Percentiles rank a stretch among this genome's conserved stretches.
phyloP scores from a whole-genome alignment of 53 echinoderm and acorn worm species.

The Pentamera pediparva region DNA sequence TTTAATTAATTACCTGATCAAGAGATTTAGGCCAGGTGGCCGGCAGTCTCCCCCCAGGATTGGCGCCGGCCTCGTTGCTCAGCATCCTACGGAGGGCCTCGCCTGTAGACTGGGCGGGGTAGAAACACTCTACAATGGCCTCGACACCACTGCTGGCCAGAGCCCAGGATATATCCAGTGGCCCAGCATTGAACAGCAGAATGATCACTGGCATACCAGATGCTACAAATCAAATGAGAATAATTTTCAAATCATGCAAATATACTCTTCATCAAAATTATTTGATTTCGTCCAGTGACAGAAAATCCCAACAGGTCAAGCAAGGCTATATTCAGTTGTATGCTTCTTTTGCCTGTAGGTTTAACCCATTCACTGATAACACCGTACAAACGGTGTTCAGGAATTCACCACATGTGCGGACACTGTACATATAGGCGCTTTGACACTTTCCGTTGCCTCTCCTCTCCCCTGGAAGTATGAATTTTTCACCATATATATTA shows the following conservation, averaged over 20 bases:
- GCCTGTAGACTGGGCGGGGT: conserved; percentile 81
- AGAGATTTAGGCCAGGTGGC: conserved; percentile 67
- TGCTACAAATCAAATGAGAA: conserved; percentile 35
- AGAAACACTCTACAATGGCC: conserved; percentile 88
- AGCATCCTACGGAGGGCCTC: conserved; percentile 54
- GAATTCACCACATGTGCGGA: too few relatives aligned
- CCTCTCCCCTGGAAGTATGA: too few relatives aligned
- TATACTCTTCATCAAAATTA: too few relatives aligned
- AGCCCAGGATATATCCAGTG: conserved; percentile 79
- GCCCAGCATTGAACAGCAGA: conserved; percentile 89
- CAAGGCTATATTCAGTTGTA: not conserved
- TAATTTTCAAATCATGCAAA: too few relatives aligned
- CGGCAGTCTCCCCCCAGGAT: conserved; percentile 83
- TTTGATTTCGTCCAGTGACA: not conserved
- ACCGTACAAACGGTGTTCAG: too few relatives aligned
- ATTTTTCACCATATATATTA: too few relatives aligned
- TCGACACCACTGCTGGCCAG: conserved; percentile 45
- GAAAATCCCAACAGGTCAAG: not conserved
- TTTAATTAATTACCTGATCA: too few relatives aligned
- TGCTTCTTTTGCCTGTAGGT: too few relatives aligned
- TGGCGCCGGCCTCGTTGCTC: conserved; percentile 48
- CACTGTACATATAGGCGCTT: too few relatives aligned
- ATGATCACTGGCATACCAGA: conserved; percentile 68
- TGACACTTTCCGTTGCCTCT: too few relatives aligned
- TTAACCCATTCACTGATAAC: not conserved